Evolutionary conservation across 2,888 invertebrate genomes (phyloP), one percentile per base, ranked within the genome.

Genomic region (Sarcophaga carnaria): DNA sequence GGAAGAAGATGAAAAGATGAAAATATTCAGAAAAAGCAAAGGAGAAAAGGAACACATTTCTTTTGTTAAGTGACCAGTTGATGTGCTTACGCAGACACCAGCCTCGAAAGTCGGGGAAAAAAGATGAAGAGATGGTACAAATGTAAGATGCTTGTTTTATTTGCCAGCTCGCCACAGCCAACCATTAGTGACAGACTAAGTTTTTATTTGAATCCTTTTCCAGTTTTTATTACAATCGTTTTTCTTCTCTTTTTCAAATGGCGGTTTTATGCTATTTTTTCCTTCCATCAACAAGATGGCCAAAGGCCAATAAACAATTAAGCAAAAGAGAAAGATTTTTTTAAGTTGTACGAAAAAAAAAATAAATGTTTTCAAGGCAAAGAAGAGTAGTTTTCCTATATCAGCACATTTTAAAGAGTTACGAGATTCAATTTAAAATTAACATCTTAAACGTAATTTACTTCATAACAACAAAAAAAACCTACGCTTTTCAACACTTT

Each of bases 1-100:
- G 2, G 2, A 37, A 10, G 37, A 5, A 62, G 64, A 75, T 75
- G 11, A 22, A 75, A 66, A 54, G 70, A 79, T 54, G 49, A 17
- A 25, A 64, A 71, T 54, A 63, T 37, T 71, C 45, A 54, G n/a
- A 12, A 11, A 27, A 62, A 70, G n/a, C 45, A 4, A 63, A 63
- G 14, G 2, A 37, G 10, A 8, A 37, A 37, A 37, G 2, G 8
- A 63, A 63, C 63, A 63, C 17, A 25, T 66, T 66, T 27, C 37
- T 66, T 66, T 37, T 66, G 37, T 66, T 66, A 66, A 66, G 27
- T 54, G 54, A 5, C 54, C 54, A 14, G 54, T 17, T 54, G 54
- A 54, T 54, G 54, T 54, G 5, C 12, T 54, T 17, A 17, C 17
- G 17, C 54, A 14, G 37, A 10, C 37, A 37, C 8, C 37, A 37